Evolutionary conservation across 2,113 vertebrate species (phyloP).

Genomic region (Atractosteus spatula): DNA sequence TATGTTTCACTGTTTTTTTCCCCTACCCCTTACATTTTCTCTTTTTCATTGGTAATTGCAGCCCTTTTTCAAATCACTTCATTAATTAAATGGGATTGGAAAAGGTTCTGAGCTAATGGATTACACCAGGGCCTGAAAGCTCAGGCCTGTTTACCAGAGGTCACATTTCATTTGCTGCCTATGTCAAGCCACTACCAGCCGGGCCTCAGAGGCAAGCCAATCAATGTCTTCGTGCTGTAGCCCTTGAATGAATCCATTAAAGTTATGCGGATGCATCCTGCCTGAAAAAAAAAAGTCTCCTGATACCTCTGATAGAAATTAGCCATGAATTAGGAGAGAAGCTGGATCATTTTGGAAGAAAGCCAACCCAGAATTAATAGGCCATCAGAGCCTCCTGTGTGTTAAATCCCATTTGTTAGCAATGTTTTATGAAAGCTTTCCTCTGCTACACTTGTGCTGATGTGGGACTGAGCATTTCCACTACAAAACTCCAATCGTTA

Average conservation of each 20-base stretch:
- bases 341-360: slow-evolving; percentile 80
- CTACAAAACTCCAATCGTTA: slow-evolving; percentile 65
- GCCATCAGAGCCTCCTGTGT: slow-evolving; percentile 87
- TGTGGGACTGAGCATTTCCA: slow-evolving; percentile 55
- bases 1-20: slow-evolving; percentile 34
- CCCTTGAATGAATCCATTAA: slow-evolving; percentile 83
- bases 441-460: slow-evolving; percentile 64
- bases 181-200: slow-evolving; percentile 73
- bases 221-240: slow-evolving; percentile 82
- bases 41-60: slow-evolving; percentile 76
- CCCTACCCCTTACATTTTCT: slow-evolving; percentile 42
- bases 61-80: slow-evolving; percentile 83
- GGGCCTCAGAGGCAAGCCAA: slow-evolving; percentile 78
- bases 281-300: slow-evolving; percentile 73
- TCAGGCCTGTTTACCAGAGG: slow-evolving; percentile 81
- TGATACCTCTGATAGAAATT: slow-evolving; percentile 91
- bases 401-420: slow-evolving; percentile 89
- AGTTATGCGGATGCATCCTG: slow-evolving; percentile 84
- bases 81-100: slow-evolving; percentile 89
- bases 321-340: slow-evolving; percentile 89
- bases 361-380: slow-evolving; percentile 92
- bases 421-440: slow-evolving; percentile 78
- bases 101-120: slow-evolving; percentile 80
- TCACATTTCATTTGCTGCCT: slow-evolving; percentile 89
- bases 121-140: slow-evolving; percentile 73